Conservation (phyloP, 2,797 vertebrate species). For the Megalops cyprinoides region DNA sequence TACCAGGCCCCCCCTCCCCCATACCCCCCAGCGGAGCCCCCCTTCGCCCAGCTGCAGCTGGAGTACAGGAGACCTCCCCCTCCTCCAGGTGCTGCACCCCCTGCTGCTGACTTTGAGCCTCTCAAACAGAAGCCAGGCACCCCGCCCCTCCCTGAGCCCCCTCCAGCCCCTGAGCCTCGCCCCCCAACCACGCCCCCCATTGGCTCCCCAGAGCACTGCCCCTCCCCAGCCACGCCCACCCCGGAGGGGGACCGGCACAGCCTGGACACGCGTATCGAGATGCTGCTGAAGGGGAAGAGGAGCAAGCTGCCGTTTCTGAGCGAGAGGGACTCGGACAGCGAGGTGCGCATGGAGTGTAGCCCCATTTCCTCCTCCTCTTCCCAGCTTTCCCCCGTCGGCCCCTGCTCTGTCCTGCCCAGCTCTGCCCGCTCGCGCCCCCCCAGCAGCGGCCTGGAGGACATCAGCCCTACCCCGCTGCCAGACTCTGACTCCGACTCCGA, state of each 20-base stretch:
- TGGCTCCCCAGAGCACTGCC: constrained; percentile 86
- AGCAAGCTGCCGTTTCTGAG: constrained; percentile 91
- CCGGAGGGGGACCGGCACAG: constrained; percentile 89
- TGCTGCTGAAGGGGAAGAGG: constrained; percentile 97
- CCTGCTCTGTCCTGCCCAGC: constrained; percentile 78
- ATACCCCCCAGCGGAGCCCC: constrained; percentile 70
- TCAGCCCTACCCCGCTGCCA: constrained; percentile 93
- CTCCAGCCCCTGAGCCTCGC: constrained; percentile 59
- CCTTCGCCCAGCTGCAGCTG: constrained; percentile 73
- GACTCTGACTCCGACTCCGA: constrained; percentile 91
- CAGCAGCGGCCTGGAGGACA: constrained; percentile 94
- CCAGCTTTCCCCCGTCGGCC: constrained; percentile 90
- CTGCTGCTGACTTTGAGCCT: constrained; percentile 72
- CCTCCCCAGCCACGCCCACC: constrained; percentile 85
- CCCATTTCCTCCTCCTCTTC: constrained; percentile 97
- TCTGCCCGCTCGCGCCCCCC: constrained; percentile 80
- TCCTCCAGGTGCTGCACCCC: constrained; percentile 70
- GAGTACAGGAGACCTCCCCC: constrained; percentile 84
- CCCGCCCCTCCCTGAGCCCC: constrained; percentile 79
- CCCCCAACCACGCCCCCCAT: constrained; percentile 79
- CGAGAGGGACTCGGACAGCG: constrained; percentile 92
- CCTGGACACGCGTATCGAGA: constrained; percentile 95
- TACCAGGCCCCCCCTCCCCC: constrained; percentile 85
- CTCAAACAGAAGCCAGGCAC: constrained; percentile 86
- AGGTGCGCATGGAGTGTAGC: constrained; percentile 96